A percentile compares a stretch with the other conserved stretches of the same genome.
phyloP scores from a whole-genome alignment of 2,888 invertebrate genomes.

The Embidobia sp. region DNA sequence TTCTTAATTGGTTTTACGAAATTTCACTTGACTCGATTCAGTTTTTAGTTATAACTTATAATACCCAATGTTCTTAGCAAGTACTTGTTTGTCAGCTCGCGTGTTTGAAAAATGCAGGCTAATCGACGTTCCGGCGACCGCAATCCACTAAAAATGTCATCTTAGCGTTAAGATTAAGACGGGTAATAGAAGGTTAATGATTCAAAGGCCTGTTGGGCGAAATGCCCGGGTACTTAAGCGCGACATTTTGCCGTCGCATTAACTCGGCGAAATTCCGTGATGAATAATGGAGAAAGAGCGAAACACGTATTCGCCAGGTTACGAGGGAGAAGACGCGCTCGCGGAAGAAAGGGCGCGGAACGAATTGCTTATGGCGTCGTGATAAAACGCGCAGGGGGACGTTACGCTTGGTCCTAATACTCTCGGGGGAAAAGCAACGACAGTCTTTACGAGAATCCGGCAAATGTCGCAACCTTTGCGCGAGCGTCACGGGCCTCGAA shows the following conservation, averaged over 20 bases:
- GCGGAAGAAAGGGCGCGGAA: constrained; percentile 44
- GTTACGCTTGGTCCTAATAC: constrained; percentile 35
- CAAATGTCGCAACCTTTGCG: constrained; percentile 58
- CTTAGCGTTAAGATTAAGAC: background rate
- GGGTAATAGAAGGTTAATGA: constrained; percentile 30
- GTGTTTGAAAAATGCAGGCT: too few relatives aligned
- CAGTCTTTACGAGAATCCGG: constrained; percentile 44
- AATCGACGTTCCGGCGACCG: too few relatives aligned
- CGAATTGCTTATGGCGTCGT: constrained; percentile 57
- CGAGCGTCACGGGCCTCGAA: too few relatives aligned
- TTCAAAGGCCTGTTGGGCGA: constrained; percentile 21
- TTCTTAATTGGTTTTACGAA: background rate
- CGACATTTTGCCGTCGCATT: constrained; percentile 55
- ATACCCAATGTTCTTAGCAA: too few relatives aligned
- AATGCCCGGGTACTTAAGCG: constrained; percentile 16
- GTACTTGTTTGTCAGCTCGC: too few relatives aligned
- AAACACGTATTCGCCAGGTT: constrained; percentile 37
- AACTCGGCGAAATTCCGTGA: constrained; percentile 32
- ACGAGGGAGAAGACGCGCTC: constrained; percentile 28
- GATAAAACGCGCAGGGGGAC: constrained; percentile 50
- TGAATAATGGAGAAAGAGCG: constrained; percentile 46
- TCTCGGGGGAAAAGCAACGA: constrained; percentile 8
- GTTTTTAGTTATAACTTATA: too few relatives aligned
- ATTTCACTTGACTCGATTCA: too few relatives aligned
- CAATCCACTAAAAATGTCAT: too few relatives aligned